Evolutionary conservation across 2,113 vertebrate genomes (phyloP), one percentile per base, ranked within the genome.

Genomic region (Pedionomus torquatus): DNA sequence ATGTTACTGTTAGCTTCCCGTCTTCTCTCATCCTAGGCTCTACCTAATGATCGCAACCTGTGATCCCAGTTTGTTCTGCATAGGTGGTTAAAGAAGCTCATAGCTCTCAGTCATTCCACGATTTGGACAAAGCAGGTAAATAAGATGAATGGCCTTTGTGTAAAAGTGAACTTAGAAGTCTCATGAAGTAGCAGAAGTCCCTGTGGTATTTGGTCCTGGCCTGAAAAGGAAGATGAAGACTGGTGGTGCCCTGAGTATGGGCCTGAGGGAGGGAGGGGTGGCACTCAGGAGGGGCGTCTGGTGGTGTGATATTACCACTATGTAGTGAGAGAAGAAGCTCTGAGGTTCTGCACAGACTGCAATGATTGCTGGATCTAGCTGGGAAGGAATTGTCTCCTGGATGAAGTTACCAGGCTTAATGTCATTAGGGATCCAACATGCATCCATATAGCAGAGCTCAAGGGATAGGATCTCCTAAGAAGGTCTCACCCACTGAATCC

Each of bases 21-120:
- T 89, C 63, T 90, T 26, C 16, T 76, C 72, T 60, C 41, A 46
- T 87, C 66, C 76, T 49, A 95, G 80, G 69, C 39, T 84, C n/a
- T 87, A 17, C 52, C 35, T 68, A 48, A 44, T 10, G 49, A 60
- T 33, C 1, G 0, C 65, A 90, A 49, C 28, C 69, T 87, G 23
- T 35, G 65, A 69, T 61, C 61, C 31, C 44, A 25, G 52, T 33
- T 37, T 1, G 3, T 57, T 52, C 89, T n/a, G 24, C 11, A 19
- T 0, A 65, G 72, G 15, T 35, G 63, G 33, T 69, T 82, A 14
- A 79, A 81, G 75, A 16, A 39, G 24, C 24, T 44, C 0, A 0
- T 25, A 57, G 30, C 46, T 21, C 30, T 60, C 10, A 5, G 6
- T 41, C 26, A 31, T 76, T 49, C 13, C 15, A 16, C 0, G 0